Percentiles rank a stretch among this genome's conserved stretches.
These are phyloP conservation scores for Hesperophylax magnus DNA, from an alignment of 1,140 invertebrate species.

Conservation along the genomic window DNA sequence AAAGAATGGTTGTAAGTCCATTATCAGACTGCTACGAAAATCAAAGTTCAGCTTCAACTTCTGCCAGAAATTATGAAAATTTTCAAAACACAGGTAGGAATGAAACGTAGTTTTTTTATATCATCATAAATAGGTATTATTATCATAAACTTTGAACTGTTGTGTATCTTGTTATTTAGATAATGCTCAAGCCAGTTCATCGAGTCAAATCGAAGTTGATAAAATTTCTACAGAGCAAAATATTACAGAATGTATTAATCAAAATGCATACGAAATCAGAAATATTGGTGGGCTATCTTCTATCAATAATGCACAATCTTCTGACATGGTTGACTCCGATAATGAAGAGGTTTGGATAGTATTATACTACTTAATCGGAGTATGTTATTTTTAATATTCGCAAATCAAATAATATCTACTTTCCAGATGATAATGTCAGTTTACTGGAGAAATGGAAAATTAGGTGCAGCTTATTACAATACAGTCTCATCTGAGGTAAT, in stretches of 20 bases:
- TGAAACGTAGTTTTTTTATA: not conserved
- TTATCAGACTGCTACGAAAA: slow-evolving; percentile 5
- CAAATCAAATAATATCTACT: not conserved
- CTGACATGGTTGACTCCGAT: slow-evolving; percentile 61
- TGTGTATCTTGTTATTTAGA: not conserved
- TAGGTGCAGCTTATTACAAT: slow-evolving; percentile 81
- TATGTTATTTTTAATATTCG: too few relatives aligned
- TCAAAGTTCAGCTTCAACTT: not conserved
- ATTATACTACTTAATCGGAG: not conserved
- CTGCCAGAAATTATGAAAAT: not conserved
- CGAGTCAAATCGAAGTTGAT: not conserved
- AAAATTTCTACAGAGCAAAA: not conserved
- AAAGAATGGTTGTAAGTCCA: slow-evolving; percentile 38
- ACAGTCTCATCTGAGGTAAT: slow-evolving; percentile 73
- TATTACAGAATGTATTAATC: not conserved
- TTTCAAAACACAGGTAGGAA: slow-evolving; percentile 1
- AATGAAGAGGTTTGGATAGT: slow-evolving; percentile 60
- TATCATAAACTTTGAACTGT: not conserved
- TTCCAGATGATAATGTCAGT: slow-evolving; percentile 66
- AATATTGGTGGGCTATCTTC: slow-evolving; percentile 27
- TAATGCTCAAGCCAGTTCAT: not conserved
- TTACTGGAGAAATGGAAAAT: slow-evolving; percentile 67
- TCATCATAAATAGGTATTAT: not conserved
- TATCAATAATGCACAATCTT: slow-evolving; percentile 56
- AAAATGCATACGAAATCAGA: slow-evolving; percentile 17